phyloP scores from a whole-genome alignment of 2,797 vertebrate species.

The Lacerta agilis region DNA sequence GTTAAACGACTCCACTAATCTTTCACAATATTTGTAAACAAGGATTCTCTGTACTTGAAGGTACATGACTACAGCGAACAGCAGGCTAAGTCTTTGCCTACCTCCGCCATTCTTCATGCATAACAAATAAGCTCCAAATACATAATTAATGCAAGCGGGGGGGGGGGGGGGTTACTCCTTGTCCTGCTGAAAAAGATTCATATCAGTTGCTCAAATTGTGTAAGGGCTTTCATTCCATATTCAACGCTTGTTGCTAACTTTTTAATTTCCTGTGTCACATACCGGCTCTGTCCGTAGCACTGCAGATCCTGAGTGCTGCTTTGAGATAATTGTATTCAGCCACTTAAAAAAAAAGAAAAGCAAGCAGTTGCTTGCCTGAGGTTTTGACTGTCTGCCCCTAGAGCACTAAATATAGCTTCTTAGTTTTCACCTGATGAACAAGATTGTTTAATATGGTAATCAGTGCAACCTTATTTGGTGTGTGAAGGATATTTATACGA shows the following conservation, averaged over 20 bases:
- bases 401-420: slow-evolving; percentile 31
- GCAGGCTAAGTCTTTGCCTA: slow-evolving; percentile 53
- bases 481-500: slow-evolving; percentile 65
- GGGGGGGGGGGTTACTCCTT: slow-evolving; percentile 38
- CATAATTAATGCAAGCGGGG: slow-evolving; percentile 68
- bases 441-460: slow-evolving; percentile 63
- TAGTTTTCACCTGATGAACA: slow-evolving; percentile 66
- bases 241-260: slow-evolving; percentile 37
- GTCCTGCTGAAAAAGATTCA: slow-evolving; percentile 30
- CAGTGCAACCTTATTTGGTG: slow-evolving; percentile 50
- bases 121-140: slow-evolving; percentile 71
- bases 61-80: slow-evolving; percentile 56
- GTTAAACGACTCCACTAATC: slow-evolving; percentile 57
- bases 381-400: slow-evolving; percentile 51
- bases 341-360: slow-evolving; percentile 45
- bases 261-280: slow-evolving; percentile 51
- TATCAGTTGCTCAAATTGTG: slow-evolving; percentile 43
- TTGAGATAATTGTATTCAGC: slow-evolving; percentile 5
- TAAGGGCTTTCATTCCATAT: slow-evolving; percentile 46
- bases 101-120: slow-evolving; percentile 63
- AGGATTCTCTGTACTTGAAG: slow-evolving; percentile 62
- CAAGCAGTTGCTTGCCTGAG: slow-evolving; percentile 33
- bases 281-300: slow-evolving; percentile 6
- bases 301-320: neutral
- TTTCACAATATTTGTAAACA: slow-evolving; percentile 60